Evolutionary conservation across 2,888 invertebrate genomes (phyloP).

Genomic region (Acheta domesticus): DNA sequence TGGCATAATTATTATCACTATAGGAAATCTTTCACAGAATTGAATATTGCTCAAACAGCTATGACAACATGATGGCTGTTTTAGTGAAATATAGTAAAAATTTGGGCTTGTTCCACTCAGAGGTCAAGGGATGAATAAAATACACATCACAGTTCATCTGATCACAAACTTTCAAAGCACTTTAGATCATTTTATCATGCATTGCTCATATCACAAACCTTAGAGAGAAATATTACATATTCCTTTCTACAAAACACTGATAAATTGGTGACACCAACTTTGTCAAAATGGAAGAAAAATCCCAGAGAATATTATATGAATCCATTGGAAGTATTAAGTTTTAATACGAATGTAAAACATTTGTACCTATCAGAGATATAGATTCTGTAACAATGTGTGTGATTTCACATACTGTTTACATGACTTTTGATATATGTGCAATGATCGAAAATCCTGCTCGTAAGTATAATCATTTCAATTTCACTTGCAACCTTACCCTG

Average conservation of each 20-base stretch:
- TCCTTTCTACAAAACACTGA: no score
- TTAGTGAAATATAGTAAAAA: neutral
- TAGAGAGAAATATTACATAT: no score
- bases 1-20: conserved; percentile 3
- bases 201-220: neutral
- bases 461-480: no score
- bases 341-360: neutral
- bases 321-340: neutral
- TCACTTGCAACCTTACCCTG: no score
- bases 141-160: neutral
- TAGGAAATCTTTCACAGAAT: neutral
- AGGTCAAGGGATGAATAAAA: neutral
- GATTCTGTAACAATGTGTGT: no score
- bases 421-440: no score
- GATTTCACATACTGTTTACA: no score
- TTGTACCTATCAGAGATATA: no score
- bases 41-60: neutral
- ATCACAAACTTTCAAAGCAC: neutral
- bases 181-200: neutral
- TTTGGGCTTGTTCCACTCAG: neutral
- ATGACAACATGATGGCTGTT: neutral
- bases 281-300: neutral
- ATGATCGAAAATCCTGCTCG: no score
- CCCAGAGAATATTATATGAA: neutral
- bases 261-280: neutral